These are phyloP conservation scores for Arrhamphus sclerolepis DNA, from an alignment of 2,797 vertebrate genomes.

Conservation along the genomic window DNA sequence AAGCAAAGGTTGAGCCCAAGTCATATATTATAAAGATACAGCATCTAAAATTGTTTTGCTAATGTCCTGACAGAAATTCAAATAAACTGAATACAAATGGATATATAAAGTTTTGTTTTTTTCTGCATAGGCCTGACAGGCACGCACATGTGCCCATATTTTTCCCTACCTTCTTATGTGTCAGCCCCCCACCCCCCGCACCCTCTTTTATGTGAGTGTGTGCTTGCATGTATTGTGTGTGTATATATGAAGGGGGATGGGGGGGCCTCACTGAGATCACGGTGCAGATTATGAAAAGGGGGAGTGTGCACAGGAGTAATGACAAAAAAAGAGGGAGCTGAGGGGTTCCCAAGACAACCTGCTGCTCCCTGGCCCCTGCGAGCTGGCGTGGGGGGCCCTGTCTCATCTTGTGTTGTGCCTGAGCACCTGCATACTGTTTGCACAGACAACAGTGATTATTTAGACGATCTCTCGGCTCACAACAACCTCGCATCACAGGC, in stretches of 20 bases:
- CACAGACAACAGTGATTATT: conserved; percentile 79
- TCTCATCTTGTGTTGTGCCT: conserved; percentile 64
- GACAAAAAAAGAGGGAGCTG: conserved; percentile 70
- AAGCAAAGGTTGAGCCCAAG: neutral
- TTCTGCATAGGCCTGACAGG: conserved; percentile 48
- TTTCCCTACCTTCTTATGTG: conserved; percentile 31
- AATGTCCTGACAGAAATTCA: conserved; percentile 30
- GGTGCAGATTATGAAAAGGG: conserved; percentile 64
- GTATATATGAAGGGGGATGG: conserved; percentile 57
- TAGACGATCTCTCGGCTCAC: conserved; percentile 70
- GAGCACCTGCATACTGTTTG: conserved; percentile 79
- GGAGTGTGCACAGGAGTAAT: conserved; percentile 58
- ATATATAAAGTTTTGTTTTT: conserved; percentile 18
- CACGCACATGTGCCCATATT: conserved; percentile 17
- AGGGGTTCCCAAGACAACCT: conserved; percentile 82
- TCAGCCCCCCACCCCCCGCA: too few relatives aligned
- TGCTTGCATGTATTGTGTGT: conserved; percentile 61
- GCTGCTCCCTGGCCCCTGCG: conserved; percentile 71
- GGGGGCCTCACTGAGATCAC: conserved; percentile 66
- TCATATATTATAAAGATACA: too few relatives aligned
- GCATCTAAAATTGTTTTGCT: conserved; percentile 4
- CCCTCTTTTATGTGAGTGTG: conserved; percentile 42
- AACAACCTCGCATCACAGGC: conserved; percentile 53
- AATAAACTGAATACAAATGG: conserved; percentile 21
- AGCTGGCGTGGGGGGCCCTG: conserved; percentile 60